phyloP scores from a whole-genome alignment of 1,140 invertebrate species.

The Rhopalosiphum padi region DNA sequence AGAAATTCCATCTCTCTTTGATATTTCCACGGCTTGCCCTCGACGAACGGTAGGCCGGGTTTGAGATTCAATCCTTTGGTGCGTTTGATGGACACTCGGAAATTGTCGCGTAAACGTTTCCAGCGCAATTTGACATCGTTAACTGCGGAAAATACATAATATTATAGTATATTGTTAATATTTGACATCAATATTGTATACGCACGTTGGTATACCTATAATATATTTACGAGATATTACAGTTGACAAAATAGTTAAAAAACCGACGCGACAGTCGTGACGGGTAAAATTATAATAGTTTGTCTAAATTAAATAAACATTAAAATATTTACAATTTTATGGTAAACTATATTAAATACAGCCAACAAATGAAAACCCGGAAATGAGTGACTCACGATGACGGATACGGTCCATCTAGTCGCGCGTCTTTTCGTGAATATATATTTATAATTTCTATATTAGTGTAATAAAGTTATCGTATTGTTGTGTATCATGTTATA shows the following conservation, averaged over 20 bases:
- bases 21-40: constrained; percentile 49
- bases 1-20: constrained; percentile 54
- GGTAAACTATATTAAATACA: neutral
- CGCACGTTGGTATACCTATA: neutral
- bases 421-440: neutral
- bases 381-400: neutral
- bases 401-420: too few relatives aligned
- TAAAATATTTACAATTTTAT: neutral
- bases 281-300: neutral
- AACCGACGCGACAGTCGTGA: neutral
- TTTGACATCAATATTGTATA: neutral
- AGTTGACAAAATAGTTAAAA: neutral
- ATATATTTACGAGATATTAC: neutral
- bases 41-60: constrained; percentile 45
- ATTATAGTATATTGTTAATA: neutral
- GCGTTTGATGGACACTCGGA: constrained; percentile 52
- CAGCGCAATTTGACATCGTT: constrained; percentile 49
- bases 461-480: too few relatives aligned
- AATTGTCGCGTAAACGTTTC: constrained; percentile 54
- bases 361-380: neutral
- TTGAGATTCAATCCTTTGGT: constrained; percentile 55
- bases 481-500: too few relatives aligned
- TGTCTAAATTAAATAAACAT: neutral
- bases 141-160: constrained; percentile 13
- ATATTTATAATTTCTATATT: neutral